Evolutionary conservation across 1,140 invertebrate species (phyloP).

Genomic region (Drosophila arawakana): DNA sequence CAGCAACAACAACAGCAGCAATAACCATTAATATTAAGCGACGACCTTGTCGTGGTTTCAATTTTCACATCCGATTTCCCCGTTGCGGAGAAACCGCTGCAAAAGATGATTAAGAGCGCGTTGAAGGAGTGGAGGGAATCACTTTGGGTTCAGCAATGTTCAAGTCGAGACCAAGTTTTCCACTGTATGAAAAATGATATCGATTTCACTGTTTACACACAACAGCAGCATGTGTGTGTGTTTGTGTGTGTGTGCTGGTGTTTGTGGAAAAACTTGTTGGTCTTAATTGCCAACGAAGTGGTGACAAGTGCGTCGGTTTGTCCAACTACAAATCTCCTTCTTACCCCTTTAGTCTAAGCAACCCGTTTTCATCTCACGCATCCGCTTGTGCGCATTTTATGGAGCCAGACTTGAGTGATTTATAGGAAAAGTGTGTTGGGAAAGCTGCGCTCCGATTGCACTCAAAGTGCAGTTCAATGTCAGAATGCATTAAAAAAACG

Average conservation of each 20-base stretch:
- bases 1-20: slow-evolving; percentile 19
- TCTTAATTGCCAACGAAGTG: slow-evolving; percentile 61
- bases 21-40: slow-evolving; percentile 17
- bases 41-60: slow-evolving; percentile 66
- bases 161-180: slow-evolving; percentile 67
- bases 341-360: neutral
- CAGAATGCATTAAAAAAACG: slow-evolving; percentile 33
- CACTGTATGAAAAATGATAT: slow-evolving; percentile 67
- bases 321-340: neutral
- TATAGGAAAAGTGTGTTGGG: slow-evolving; percentile 70
- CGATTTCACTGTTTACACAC: slow-evolving; percentile 66
- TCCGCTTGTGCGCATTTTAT: slow-evolving; percentile 34
- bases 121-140: neutral
- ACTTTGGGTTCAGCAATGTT: slow-evolving; percentile 22
- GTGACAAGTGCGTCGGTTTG: slow-evolving; percentile 59
- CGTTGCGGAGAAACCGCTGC: slow-evolving; percentile 27
- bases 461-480: slow-evolving; percentile 46
- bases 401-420: slow-evolving; percentile 60
- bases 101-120: slow-evolving; percentile 1
- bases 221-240: neutral
- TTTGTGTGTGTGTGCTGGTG: slow-evolving; percentile 10
- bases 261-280: slow-evolving; percentile 57
- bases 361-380: slow-evolving; percentile 39
- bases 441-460: slow-evolving; percentile 41
- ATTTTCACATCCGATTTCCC: slow-evolving; percentile 6